Conservation (phyloP, 2,113 vertebrate species). For the Micronycteris hirsuta region DNA sequence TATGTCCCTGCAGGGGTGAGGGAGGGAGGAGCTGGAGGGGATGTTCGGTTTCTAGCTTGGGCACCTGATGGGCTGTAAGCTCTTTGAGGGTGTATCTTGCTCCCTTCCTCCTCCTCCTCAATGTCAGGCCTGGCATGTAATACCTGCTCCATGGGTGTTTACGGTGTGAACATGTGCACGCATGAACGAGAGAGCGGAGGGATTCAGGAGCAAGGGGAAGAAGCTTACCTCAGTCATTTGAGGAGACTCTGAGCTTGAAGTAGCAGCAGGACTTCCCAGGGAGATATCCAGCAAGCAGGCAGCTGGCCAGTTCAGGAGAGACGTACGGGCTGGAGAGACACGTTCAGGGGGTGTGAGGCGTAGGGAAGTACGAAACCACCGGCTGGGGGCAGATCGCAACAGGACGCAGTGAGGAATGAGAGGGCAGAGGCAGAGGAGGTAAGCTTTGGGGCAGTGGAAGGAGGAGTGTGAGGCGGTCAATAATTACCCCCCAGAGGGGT, state of each 20-base stretch:
- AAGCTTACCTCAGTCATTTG: neutral
- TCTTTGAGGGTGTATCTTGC: neutral
- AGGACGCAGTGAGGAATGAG: neutral
- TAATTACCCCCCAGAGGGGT: neutral
- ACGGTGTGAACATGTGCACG: rapidly evolving
- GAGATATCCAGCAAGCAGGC: neutral
- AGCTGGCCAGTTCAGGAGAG: neutral
- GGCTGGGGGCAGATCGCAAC: neutral
- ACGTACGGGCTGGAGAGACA: neutral
- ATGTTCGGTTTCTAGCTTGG: neutral
- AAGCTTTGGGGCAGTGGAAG: neutral
- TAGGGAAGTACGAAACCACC: neutral
- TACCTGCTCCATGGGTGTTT: neutral
- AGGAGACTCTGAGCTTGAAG: neutral
- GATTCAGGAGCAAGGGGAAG: neutral
- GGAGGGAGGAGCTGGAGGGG: neutral
- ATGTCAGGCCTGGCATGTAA: neutral
- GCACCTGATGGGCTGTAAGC: neutral
- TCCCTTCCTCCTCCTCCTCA: neutral
- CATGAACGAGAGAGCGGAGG: neutral
- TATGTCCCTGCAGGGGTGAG: neutral
- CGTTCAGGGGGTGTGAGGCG: neutral
- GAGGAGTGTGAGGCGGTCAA: neutral
- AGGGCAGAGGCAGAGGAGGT: neutral
- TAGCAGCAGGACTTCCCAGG: neutral